phyloP scores from a whole-genome alignment of 2,113 vertebrate species.

The Triplophysa siluroides region DNA sequence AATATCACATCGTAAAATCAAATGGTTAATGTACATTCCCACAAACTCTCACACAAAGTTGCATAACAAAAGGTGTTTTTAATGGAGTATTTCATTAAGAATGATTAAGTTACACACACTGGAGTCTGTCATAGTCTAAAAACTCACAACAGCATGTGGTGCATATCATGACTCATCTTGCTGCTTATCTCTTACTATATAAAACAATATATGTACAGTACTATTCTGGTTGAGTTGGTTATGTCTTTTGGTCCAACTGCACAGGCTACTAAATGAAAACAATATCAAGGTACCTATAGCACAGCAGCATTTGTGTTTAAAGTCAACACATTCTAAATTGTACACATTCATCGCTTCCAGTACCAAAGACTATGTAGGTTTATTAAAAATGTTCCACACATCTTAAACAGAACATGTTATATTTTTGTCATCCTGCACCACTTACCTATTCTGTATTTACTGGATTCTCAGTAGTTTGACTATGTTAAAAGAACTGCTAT shows the following conservation, averaged over 20 bases:
- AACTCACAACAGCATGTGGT: neutral
- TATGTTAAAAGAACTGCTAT: conserved; percentile 11
- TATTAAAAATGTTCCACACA: neutral
- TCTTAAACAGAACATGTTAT: neutral
- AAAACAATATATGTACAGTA: neutral
- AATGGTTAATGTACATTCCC: neutral
- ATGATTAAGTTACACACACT: neutral
- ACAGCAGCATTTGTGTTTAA: conserved; percentile 4
- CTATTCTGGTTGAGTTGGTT: neutral
- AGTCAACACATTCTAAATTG: neutral
- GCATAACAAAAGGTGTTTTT: conserved; percentile 55
- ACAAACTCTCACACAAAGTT: neutral
- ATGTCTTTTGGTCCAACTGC: neutral
- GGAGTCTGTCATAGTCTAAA: neutral
- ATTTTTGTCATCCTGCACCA: neutral
- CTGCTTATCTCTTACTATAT: neutral
- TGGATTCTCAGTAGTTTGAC: conserved; percentile 7
- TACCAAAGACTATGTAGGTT: conserved; percentile 3
- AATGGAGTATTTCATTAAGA: neutral
- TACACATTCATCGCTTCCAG: neutral
- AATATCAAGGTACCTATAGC: neutral
- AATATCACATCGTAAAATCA: neutral
- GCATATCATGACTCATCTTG: too few relatives aligned
- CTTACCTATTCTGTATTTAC: neutral
- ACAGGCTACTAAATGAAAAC: neutral